A percentile compares a stretch with the other conserved stretches of the same genome.
phyloP scores from a whole-genome alignment of 2,113 vertebrate genomes.

The Phalacrocorax pelagicus region DNA sequence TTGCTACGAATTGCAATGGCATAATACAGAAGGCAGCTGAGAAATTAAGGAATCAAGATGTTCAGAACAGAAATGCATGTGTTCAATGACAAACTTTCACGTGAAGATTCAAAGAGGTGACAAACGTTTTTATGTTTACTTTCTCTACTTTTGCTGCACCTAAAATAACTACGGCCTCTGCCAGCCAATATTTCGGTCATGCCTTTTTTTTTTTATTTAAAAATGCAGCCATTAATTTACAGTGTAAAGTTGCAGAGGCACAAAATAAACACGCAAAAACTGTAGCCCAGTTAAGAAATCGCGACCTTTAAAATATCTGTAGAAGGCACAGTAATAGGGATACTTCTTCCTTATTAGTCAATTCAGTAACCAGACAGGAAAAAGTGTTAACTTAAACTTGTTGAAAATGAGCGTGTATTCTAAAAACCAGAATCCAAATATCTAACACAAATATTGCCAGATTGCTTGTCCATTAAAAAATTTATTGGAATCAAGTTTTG shows the following conservation, averaged over 20 bases:
- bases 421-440: not conserved
- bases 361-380: not conserved
- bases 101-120: accelerated
- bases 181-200: not conserved
- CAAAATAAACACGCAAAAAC: not conserved
- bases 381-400: not conserved
- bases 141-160: not conserved
- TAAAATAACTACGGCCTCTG: not conserved
- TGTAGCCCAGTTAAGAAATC: not conserved
- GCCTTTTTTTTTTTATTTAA: not conserved
- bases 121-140: not conserved
- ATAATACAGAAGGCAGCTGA: not conserved
- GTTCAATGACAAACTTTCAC: not conserved
- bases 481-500: not conserved
- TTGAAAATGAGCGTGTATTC: not conserved
- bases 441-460: not conserved
- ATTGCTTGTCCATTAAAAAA: not conserved
- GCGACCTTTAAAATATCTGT: not conserved
- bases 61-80: not conserved
- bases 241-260: not conserved
- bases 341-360: not conserved
- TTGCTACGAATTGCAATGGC: not conserved
- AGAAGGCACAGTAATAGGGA: not conserved
- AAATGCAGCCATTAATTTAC: not conserved
- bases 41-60: not conserved